A percentile compares a stretch with the other conserved stretches of the same genome.
Conservation (phyloP, 1,140 invertebrate species). For the Plutomurus gul region DNA sequence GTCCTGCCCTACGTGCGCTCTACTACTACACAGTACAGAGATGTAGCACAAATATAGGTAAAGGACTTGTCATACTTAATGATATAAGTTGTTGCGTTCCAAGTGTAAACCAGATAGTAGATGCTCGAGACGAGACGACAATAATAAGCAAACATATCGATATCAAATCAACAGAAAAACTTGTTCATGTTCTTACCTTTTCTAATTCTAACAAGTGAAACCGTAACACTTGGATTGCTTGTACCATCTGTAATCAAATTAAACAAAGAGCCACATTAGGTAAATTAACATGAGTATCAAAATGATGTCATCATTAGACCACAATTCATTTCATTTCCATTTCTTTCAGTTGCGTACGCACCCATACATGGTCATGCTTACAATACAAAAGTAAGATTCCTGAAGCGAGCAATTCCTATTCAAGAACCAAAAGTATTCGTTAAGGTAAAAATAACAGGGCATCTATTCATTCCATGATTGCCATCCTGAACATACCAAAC, state of each 20-base stretch:
- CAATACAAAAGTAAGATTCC: no score
- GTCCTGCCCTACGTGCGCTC: no score
- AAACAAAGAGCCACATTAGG: constrained; percentile 34
- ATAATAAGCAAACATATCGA: constrained; percentile 17
- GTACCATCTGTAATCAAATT: constrained; percentile 94
- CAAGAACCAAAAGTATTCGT: no score
- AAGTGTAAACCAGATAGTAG: constrained; percentile 9
- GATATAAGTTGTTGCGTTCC: no score
- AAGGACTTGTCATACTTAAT: no score
- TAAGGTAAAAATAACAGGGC: no score
- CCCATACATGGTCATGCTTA: background rate
- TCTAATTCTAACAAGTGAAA: constrained; percentile 99
- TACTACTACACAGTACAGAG: no score
- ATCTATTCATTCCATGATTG: no score
- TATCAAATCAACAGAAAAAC: constrained; percentile 18
- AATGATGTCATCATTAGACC: constrained; percentile 27
- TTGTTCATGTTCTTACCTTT: constrained; percentile 82
- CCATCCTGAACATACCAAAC: no score
- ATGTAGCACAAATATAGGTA: no score
- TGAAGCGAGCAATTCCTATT: no score
- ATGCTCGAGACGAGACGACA: constrained; percentile 7
- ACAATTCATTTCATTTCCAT: constrained; percentile 28
- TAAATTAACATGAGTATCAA: constrained; percentile 14
- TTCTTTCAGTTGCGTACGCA: background rate
- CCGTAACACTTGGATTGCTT: constrained; percentile 99